Conservation (phyloP, 2,888 invertebrate genomes). For the Dryocosmus kuriphilus region DNA sequence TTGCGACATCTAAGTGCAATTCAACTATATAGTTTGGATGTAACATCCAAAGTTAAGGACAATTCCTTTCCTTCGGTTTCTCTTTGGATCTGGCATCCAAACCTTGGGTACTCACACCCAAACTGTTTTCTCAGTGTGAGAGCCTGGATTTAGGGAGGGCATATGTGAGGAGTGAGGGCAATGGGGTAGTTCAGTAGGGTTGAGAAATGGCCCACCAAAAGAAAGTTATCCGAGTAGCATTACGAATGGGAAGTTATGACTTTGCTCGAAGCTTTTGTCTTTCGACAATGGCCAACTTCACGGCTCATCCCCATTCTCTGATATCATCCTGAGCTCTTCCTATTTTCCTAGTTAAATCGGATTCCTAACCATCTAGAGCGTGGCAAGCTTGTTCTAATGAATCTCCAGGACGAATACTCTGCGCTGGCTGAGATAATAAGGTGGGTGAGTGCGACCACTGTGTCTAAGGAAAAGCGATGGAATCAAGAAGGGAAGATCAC, state of each 20-base stretch:
- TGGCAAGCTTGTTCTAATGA: background rate
- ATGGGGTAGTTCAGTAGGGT: background rate
- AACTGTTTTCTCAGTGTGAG: too few relatives aligned
- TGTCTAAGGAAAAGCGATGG: slow-evolving; percentile 8
- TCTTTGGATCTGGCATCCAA: too few relatives aligned
- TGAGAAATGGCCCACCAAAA: slow-evolving; percentile 1
- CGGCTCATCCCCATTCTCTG: background rate
- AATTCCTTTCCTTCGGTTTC: too few relatives aligned
- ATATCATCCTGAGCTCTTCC: slow-evolving; percentile 14
- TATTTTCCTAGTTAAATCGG: slow-evolving; percentile 18
- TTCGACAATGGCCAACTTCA: slow-evolving; percentile 32
- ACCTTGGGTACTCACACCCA: too few relatives aligned
- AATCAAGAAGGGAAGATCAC: slow-evolving; percentile 17
- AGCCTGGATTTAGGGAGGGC: background rate
- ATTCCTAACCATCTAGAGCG: background rate
- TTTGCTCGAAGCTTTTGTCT: slow-evolving; percentile 36
- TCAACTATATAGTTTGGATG: too few relatives aligned
- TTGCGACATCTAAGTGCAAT: too few relatives aligned
- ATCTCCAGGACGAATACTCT: background rate
- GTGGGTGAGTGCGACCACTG: slow-evolving; percentile 23
- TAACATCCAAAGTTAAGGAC: too few relatives aligned
- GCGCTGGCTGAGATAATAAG: slow-evolving; percentile 15
- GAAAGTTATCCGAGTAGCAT: background rate
- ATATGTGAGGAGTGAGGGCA: background rate
- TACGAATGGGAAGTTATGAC: slow-evolving; percentile 31